Base-by-base conservation (phyloP, 92 coral and sea anemone species). In the Paragorgia papillata region DNA sequence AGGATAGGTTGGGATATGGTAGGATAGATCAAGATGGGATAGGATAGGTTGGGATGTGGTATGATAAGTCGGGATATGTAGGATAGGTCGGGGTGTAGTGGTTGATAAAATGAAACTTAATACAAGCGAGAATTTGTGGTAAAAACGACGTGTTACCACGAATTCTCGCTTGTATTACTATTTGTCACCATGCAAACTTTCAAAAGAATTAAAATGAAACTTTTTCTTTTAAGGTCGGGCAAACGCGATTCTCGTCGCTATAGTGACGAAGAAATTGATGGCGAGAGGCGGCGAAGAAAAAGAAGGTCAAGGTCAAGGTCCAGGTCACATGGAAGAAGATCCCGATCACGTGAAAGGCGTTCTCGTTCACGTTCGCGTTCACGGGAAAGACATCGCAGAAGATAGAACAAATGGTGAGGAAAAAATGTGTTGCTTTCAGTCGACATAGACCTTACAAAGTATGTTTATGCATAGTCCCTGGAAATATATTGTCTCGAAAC, bases 271-370 rank as follows among this genome's bases (percentile, higher is more conserved):
- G 97, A 90, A 26, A 83, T 67, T 85, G 88, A 79, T 21, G 80
- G 90, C 9, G 97, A 90, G 39, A 82, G 89, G 20, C 90, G 97
- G 40, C 92, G 91, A 13, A 85, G 90, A 34, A 85, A 92, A 69
- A 83, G 91, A 41, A 83, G 97, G 66, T 93, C 97, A 53, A 88
- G 97, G 28, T 90, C 96, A 48, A 69, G 91, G 46, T 83, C 97
- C 8, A 83, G 97, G 41, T 91, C 95, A 35, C 92, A 91, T 57
- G 92, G 82, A 39, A 85, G 85, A 34, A 88, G 97, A 41, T 93
- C 97, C 27, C 66, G 97, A 43, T 93, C 97, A 58, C 97, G 97
- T 84, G 96, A 92, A 18, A 84, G 95, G 3, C 87, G 88, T 7
- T 89, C 89, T n/a, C 90, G 89, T 8, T 56, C 89, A 22, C 90